These are phyloP conservation scores for Eledone cirrhosa DNA, from an alignment of 2,888 invertebrate genomes.

Conservation along the genomic window DNA sequence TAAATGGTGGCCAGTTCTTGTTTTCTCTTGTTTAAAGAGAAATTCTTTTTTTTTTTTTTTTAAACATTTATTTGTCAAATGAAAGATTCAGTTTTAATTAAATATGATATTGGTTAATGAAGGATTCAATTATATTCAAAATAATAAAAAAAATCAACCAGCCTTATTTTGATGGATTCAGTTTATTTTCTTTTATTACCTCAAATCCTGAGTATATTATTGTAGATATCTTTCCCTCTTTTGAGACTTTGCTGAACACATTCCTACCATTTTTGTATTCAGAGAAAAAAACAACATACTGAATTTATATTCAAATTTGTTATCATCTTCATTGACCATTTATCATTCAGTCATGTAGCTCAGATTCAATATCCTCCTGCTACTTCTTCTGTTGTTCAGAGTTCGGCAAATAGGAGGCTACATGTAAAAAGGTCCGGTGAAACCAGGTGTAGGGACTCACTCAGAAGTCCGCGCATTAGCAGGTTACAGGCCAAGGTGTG, in stretches of 20 bases:
- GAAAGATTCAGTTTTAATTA: too few relatives aligned
- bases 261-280: too few relatives aligned
- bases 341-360: slow-evolving; percentile 28
- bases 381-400: slow-evolving; percentile 25
- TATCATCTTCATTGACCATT: slow-evolving; percentile 26
- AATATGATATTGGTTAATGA: too few relatives aligned
- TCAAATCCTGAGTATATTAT: not conserved
- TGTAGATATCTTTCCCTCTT: slow-evolving; percentile 1
- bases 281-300: not conserved
- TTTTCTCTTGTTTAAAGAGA: too few relatives aligned
- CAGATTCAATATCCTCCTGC: slow-evolving; percentile 23
- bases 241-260: too few relatives aligned
- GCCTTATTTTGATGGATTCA: too few relatives aligned
- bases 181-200: too few relatives aligned
- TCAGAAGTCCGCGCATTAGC: slow-evolving; percentile 21
- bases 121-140: too few relatives aligned
- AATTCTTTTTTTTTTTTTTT: too few relatives aligned
- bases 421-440: slow-evolving; percentile 20
- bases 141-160: too few relatives aligned
- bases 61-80: too few relatives aligned
- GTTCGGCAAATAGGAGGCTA: slow-evolving; percentile 11
- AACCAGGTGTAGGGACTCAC: slow-evolving; percentile 16
- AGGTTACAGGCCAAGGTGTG: slow-evolving; percentile 31
- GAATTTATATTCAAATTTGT: slow-evolving; percentile 20
- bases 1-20: too few relatives aligned